These are phyloP conservation scores for Sapajus apella DNA, from an alignment of 2,113 vertebrate genomes.

Conservation along the genomic window DNA sequence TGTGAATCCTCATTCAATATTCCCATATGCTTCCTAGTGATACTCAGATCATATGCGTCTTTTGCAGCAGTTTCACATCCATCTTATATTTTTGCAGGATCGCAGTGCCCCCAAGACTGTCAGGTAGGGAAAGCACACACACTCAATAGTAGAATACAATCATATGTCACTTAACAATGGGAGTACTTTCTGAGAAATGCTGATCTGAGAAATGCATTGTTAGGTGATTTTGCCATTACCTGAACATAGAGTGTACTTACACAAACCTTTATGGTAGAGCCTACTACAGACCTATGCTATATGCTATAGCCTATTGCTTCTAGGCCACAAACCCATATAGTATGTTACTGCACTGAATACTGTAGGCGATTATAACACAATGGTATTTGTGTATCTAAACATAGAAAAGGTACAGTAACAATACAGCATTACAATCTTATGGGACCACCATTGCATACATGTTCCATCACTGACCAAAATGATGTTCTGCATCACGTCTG, in stretches of 20 bases:
- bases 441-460: background rate
- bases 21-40: fast-evolving
- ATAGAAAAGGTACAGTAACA: background rate
- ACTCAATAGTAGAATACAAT: background rate
- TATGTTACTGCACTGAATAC: background rate
- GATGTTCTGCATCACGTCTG: background rate
- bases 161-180: background rate
- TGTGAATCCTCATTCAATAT: background rate
- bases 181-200: background rate
- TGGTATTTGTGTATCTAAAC: background rate
- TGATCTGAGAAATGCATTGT: background rate
- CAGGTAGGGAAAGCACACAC: background rate
- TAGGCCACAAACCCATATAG: background rate
- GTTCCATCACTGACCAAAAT: background rate
- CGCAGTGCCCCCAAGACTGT: background rate
- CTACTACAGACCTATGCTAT: background rate
- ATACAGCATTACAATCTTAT: background rate
- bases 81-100: background rate
- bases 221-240: background rate
- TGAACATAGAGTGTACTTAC: background rate
- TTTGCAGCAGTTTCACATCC: background rate
- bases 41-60: background rate
- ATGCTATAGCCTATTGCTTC: background rate
- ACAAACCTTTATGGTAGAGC: background rate
- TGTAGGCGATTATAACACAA: background rate